Percentiles rank a stretch among this genome's conserved stretches.
These are phyloP conservation scores for Phyllotis vaccarum DNA, from an alignment of 2,797 vertebrate species.

Conservation along the genomic window DNA sequence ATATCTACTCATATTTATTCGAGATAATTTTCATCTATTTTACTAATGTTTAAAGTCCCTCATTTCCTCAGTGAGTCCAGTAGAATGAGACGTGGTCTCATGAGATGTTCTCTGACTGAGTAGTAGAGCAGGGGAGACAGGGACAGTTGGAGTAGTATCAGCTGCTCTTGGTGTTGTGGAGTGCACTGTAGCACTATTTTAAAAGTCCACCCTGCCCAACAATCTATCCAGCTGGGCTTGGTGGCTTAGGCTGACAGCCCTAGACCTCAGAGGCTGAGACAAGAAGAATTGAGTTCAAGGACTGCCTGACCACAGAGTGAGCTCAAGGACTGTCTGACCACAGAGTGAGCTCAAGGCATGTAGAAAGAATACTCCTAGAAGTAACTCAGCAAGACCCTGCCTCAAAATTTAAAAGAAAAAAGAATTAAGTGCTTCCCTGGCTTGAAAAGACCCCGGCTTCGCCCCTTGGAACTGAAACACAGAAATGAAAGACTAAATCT, in stretches of 20 bases:
- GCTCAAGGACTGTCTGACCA: not conserved
- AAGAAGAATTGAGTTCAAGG: not conserved
- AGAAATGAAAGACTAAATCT: not conserved
- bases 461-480: not conserved
- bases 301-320: not conserved
- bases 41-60: not conserved
- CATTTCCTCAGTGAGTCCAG: not conserved
- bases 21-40: slow-evolving; percentile 14
- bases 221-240: not conserved
- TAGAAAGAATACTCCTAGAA: not conserved
- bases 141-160: not conserved
- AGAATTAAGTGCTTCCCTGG: not conserved
- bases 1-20: slow-evolving; percentile 43
- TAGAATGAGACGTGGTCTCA: not conserved
- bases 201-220: not conserved
- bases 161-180: not conserved
- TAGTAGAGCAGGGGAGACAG: no score
- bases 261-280: not conserved
- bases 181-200: not conserved
- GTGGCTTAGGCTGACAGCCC: not conserved
- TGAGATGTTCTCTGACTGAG: not conserved
- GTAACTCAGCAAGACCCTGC: not conserved
- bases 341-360: not conserved
- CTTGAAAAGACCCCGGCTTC: not conserved
- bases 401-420: not conserved